phyloP scores from a whole-genome alignment of 2,797 vertebrate species.

The Anomalospiza imberbis region DNA sequence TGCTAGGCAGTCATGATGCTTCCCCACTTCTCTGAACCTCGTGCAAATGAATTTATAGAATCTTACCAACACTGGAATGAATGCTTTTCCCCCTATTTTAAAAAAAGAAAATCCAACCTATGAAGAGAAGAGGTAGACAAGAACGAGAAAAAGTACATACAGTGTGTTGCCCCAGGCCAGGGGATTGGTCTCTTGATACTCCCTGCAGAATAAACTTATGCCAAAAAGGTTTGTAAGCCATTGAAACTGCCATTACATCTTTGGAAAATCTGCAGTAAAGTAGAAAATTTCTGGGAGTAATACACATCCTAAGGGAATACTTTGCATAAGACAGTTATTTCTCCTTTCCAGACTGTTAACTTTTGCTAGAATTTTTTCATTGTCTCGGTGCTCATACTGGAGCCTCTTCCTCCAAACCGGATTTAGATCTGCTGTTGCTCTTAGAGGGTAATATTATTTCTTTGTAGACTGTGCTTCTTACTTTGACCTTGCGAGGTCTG shows the following conservation, averaged over 20 bases:
- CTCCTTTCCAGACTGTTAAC: not conserved
- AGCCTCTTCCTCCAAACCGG: not conserved
- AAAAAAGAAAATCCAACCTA: not conserved
- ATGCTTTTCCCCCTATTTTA: not conserved
- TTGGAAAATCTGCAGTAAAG: not conserved
- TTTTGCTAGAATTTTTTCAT: not conserved
- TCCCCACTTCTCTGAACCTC: not conserved
- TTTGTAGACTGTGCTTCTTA: not conserved
- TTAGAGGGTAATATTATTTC: not conserved
- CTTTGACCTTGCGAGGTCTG: slow-evolving; percentile 28
- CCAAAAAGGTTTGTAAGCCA: not conserved
- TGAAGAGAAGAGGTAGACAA: not conserved
- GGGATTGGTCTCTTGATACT: not conserved
- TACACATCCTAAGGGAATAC: not conserved
- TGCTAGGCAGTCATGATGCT: not conserved
- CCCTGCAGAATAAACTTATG: not conserved
- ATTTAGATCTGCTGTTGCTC: not conserved
- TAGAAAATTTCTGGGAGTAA: not conserved
- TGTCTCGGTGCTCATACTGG: not conserved
- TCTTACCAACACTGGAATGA: not conserved
- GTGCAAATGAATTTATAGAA: not conserved
- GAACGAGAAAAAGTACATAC: not conserved
- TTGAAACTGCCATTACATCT: not conserved
- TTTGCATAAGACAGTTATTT: not conserved
- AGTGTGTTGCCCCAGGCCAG: not conserved